Conservation (phyloP, 2,888 invertebrate species). For the Troides helena region DNA sequence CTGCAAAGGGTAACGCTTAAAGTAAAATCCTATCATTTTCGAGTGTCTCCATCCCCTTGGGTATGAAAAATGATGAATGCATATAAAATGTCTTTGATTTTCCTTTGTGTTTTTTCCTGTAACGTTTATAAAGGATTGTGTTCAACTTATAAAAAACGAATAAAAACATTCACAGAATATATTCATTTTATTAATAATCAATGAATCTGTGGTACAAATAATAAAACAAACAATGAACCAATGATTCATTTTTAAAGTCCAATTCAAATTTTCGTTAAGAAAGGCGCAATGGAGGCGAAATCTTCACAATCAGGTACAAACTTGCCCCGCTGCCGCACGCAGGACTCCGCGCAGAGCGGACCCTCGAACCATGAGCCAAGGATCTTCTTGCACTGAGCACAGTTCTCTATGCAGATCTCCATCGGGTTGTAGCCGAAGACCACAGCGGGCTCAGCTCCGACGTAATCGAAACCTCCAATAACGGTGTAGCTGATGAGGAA, state of each 20-base stretch:
- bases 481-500: not conserved
- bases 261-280: not conserved
- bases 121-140: no score
- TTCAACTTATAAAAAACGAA: no score
- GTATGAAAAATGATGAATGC: no score
- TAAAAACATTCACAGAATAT: no score
- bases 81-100: no score
- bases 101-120: no score
- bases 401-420: slow-evolving; percentile 89
- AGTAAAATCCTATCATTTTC: no score
- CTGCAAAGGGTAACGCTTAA: no score
- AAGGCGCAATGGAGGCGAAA: not conserved
- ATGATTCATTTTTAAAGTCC: not conserved
- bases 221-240: no score
- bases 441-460: slow-evolving; percentile 34
- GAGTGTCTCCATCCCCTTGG: no score
- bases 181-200: no score
- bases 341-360: slow-evolving; percentile 89
- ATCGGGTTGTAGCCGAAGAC: slow-evolving; percentile 73
- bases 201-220: no score
- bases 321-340: slow-evolving; percentile 89
- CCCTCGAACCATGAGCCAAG: slow-evolving; percentile 91
- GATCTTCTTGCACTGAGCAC: slow-evolving; percentile 93
- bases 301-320: slow-evolving; percentile 78
- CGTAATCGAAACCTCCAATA: slow-evolving; percentile 3